Conservation (phyloP, 1,140 invertebrate species). For the Scaptomyza graminum region DNA sequence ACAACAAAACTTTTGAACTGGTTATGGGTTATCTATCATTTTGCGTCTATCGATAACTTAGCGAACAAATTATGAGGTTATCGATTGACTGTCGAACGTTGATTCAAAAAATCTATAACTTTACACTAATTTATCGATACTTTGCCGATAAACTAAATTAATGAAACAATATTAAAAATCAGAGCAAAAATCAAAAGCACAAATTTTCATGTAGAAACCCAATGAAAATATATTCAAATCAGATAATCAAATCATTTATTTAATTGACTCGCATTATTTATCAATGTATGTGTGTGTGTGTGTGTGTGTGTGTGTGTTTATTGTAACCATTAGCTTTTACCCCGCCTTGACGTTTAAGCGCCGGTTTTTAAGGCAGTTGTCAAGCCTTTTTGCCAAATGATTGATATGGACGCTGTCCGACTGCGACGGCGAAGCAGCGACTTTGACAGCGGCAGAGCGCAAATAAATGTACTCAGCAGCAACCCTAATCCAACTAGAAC, state of each 20-base stretch:
- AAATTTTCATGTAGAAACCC: too few species aligned
- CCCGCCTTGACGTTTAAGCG: constrained; percentile 34
- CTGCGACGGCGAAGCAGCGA: not conserved
- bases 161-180: too few species aligned
- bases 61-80: not conserved
- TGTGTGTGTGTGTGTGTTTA: not conserved
- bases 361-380: constrained; percentile 16
- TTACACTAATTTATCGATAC: too few species aligned
- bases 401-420: constrained; percentile 73
- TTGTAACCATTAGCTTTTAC: not conserved
- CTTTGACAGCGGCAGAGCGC: constrained; percentile 18
- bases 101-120: too few species aligned
- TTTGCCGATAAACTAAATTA: too few species aligned
- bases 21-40: too few species aligned
- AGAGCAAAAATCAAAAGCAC: too few species aligned
- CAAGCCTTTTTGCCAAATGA: constrained; percentile 34
- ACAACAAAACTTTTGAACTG: not conserved
- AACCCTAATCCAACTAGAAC: constrained; percentile 71
- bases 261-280: too few species aligned
- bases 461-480: constrained; percentile 63
- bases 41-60: not conserved
- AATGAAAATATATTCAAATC: too few species aligned
- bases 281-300: not conserved
- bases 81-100: too few species aligned
- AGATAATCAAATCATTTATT: too few species aligned